A percentile compares a stretch with the other conserved stretches of the same genome.
These are phyloP conservation scores for Oncopodura yosiiana DNA, from an alignment of 1,140 invertebrate genomes.

Conservation along the genomic window DNA sequence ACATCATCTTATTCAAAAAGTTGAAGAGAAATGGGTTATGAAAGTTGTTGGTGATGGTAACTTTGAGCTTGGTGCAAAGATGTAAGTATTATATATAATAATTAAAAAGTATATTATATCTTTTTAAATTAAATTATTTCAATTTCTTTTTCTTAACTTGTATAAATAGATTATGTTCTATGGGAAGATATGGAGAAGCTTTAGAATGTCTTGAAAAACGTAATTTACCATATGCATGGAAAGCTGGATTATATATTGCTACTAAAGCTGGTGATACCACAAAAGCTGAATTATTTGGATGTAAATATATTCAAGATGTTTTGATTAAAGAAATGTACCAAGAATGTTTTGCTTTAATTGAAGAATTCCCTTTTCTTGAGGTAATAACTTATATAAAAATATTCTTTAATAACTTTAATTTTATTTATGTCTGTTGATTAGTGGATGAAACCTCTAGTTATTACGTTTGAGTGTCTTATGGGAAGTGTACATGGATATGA, in stretches of 20 bases:
- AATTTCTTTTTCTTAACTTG: background rate
- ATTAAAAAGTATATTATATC: background rate
- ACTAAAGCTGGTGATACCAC: conserved; percentile 1
- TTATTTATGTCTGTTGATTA: background rate
- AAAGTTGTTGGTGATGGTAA: conserved; percentile 17
- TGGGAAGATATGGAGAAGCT: conserved; percentile 11
- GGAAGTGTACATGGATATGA: background rate
- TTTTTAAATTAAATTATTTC: background rate
- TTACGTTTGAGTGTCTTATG: conserved; percentile 4
- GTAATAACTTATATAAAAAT: background rate
- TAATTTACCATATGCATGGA: conserved; percentile 19
- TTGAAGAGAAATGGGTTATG: conserved; percentile 15
- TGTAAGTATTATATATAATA: conserved; percentile 18
- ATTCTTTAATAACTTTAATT: background rate
- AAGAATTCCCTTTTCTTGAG: conserved; percentile 3
- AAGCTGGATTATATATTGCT: conserved; percentile 17
- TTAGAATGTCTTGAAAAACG: conserved; percentile 13
- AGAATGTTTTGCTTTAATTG: conserved; percentile 8
- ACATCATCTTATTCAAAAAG: background rate
- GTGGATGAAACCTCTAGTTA: conserved; percentile 5
- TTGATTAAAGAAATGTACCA: conserved; percentile 10
- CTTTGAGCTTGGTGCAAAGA: conserved; percentile 20
- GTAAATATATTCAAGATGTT: conserved; percentile 14
- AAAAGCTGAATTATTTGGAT: conserved; percentile 15
- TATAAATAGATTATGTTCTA: conserved; percentile 9